Evolutionary conservation across 1,140 invertebrate species (phyloP), one percentile per base, ranked within the genome.

Genomic region (Drosophila kohkoa): DNA sequence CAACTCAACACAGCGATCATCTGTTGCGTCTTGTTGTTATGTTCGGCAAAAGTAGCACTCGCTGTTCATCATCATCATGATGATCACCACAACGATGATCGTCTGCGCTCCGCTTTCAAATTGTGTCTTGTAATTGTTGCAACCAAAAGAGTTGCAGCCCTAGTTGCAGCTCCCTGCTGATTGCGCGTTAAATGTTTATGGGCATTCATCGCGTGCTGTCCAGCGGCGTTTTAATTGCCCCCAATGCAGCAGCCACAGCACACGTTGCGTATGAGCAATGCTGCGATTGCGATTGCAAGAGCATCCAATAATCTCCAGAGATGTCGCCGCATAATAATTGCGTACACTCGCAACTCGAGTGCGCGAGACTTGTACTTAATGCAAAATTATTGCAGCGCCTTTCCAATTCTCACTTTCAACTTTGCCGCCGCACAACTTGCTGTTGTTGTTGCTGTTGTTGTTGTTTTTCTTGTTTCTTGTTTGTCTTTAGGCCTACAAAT

Each of bases 311-410:
- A 89, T 89, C 85, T 89, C 85, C 78, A 74, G 85, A 89, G 85
- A 88, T 81, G 82, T 77, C 88, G 85, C 79, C 81, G 85, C 85
- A 85, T 89, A 81, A 89, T 89, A 89, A 89, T 89, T 89, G 85
- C 85, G 81, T 68, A 70, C 20, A 25, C 58, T 51, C 38, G 38
- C 55, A 38, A 57, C 30, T 32, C 54, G 35, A 57, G 54, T 57
- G 32, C 35, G 11, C 54, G n/a, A 25, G 20, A 16, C 55, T 73
- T 83, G 85, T 89, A 90, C 81, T 89, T 81, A 89, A 89, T 89
- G 85, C 85, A 89, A 89, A 88, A 88, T 89, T 88, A 90, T 89
- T 82, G 81, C 82, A 68, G 75, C 82, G 85, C 82, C 82, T 86
- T 86, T 86, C 82, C 85, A 86, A 86, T 86, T 86, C 57, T 70